Base-by-base conservation (phyloP, 2,888 invertebrate species). In the Masnerella sp. region DNA sequence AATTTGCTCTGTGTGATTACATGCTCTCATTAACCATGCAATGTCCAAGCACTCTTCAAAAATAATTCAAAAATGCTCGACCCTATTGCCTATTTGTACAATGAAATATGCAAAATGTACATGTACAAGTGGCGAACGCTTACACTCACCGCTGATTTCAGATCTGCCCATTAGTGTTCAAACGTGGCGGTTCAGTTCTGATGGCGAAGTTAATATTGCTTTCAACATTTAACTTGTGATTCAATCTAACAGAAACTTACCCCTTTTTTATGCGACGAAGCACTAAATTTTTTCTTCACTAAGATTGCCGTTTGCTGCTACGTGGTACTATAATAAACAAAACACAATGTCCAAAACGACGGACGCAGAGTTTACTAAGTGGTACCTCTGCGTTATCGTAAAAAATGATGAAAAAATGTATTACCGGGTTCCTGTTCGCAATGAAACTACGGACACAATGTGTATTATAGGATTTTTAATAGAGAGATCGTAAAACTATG, bases 211-310 rank as follows among this genome's bases (percentile, higher is more conserved):
- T 64, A 18, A 54, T 64, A 54, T 45, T 64, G 45, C 45, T 54
- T 40, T 64, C 0, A 52, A 43, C 22, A 8, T 54, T 45, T 54
- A 32, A 62, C 40, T 43, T 42, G 43, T 14, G 17, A 62, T 62
- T 43, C 34, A 34, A 43, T 43, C 40, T 43, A 2, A 22, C 12
- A n/a, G 20, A 40, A 61, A 47, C 28, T 17, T 11, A 28, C 40
- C 17, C 9, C 18, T 17, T 30, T 49, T 61, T 42, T 61, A 47
- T 42, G 40, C 32, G 30, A 5, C 7, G n/a, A n/a, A n/a, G 30
- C 61, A 51, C 51, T 51, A 40, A 51, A 61, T 51, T 32, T 28
- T 42, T 61, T 51, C 40, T 61, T 61, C 32, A 61, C 51, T 61
- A 51, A 61, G 40, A 42, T 51, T 12, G 9, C 14, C 12, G 20